Percentiles rank a stretch among this genome's conserved stretches.
Conservation (phyloP, 2,113 vertebrate species). For the Lophura nycthemera region DNA sequence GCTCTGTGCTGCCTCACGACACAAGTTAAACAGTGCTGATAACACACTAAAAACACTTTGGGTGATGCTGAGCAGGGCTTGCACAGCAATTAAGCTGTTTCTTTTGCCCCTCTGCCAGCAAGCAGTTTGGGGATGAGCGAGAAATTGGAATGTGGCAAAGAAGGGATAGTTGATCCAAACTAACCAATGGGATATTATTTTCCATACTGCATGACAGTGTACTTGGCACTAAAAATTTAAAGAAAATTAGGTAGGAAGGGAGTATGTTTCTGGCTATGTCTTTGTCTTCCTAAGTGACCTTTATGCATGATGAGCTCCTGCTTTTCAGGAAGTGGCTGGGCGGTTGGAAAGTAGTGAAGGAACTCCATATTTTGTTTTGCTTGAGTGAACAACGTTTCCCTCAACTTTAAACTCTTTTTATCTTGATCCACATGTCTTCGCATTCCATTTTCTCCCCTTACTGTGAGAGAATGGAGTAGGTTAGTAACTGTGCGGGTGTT, state of each 20-base stretch:
- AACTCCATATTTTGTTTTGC: not conserved
- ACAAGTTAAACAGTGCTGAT: not conserved
- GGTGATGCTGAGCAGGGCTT: not conserved
- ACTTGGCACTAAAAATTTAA: not conserved
- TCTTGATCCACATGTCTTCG: not conserved
- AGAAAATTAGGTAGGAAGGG: not conserved
- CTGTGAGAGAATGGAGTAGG: not conserved
- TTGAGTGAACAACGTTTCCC: not conserved
- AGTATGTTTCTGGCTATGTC: not conserved
- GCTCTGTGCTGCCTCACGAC: not conserved
- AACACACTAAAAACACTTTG: not conserved
- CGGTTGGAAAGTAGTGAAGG: not conserved
- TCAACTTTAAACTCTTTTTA: not conserved
- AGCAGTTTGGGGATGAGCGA: not conserved
- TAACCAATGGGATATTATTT: not conserved
- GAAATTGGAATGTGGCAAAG: not conserved
- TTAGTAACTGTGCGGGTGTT: not conserved
- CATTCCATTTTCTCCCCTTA: not conserved
- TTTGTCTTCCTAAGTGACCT: not conserved
- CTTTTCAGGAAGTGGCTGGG: not conserved
- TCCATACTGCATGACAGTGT: too few species aligned
- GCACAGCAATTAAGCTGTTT: rapidly evolving
- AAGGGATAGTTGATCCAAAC: not conserved
- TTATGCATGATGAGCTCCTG: rapidly evolving
- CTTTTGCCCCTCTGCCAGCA: not conserved